Evolutionary conservation across 1,140 invertebrate species (phyloP), one percentile per base, ranked within the genome.

Genomic region (Cydia strobilella): DNA sequence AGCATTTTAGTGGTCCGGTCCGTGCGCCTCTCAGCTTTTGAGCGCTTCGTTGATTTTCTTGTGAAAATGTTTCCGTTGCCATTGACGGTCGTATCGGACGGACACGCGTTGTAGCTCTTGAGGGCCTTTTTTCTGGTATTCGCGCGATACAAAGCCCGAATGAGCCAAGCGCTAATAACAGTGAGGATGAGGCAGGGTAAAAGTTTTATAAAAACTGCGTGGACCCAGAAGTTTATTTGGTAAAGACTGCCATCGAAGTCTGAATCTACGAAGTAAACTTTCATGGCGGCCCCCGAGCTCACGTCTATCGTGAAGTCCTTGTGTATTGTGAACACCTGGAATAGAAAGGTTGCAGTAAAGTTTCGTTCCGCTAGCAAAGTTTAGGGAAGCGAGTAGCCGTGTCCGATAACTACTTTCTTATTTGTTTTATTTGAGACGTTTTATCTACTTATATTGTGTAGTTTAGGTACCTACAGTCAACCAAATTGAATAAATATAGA

Each of bases 1-100:
- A 99, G 93, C 96, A 99, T 98, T 75, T 95, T 95, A 0, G 98
- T 99, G 0, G 98, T 99, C 48, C 96, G 94, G 86, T 98, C 97
- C 0, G 96, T 95, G 69, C 96, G 92, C 15, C 95, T 92, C 82
- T 96, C 95, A 20, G 95, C 94, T 81, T 96, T 96, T 0, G 94
- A 94, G 4, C 94, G 86, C 72, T 94, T 93, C 5, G 88, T 90
- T 1, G 89, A 83, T 66, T 89, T 88, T 51, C 87, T 84, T 3
- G 86, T 89, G 31, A 92, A 90, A 0, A 92, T 77, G 76, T 90
- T 92, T 1, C 89, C 87, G 73, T 90, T 90, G 20, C 85, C 84
- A 82, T 86, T 89, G n/a, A 86, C 85, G 35, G 85, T 84, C 0
- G 85, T 77, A 25, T 81, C 82, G 0, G 82, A 89, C 69, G 94